A percentile compares a stretch with the other conserved stretches of the same genome.
phyloP scores from a whole-genome alignment of 2,888 invertebrate genomes.

The Geophilus truncorum region DNA sequence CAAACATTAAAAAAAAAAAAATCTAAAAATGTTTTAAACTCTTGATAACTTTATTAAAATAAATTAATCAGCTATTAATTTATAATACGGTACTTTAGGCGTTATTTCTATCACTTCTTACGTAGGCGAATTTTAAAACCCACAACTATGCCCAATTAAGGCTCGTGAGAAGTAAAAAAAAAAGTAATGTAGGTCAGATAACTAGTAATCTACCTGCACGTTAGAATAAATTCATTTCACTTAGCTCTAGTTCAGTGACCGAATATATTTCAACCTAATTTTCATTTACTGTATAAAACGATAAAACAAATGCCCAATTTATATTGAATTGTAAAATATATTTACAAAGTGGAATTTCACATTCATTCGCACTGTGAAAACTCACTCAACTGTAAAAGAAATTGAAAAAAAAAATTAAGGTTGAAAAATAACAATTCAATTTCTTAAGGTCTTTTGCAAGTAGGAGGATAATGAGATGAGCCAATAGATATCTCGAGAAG shows the following conservation, averaged over 20 bases:
- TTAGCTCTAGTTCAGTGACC: neutral
- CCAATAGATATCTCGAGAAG: neutral
- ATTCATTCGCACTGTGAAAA: neutral
- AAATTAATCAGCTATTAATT: too few relatives aligned
- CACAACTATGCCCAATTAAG: neutral
- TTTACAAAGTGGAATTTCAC: too few relatives aligned
- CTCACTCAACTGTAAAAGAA: neutral
- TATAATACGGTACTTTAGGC: too few relatives aligned
- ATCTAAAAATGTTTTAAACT: too few relatives aligned
- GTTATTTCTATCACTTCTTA: too few relatives aligned
- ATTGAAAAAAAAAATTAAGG: neutral
- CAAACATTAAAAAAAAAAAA: too few relatives aligned
- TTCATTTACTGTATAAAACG: neutral
- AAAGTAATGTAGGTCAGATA: neutral
- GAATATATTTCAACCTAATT: neutral
- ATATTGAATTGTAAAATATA: neutral
- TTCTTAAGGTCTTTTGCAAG: neutral
- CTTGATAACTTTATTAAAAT: too few relatives aligned
- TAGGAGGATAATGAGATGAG: neutral
- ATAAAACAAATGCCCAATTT: neutral
- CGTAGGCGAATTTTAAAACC: too few relatives aligned
- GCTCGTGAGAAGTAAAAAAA: neutral
- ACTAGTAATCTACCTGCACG: neutral
- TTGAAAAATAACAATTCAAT: neutral
- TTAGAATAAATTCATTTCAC: neutral